A percentile compares a stretch with the other conserved stretches of the same genome.
These are phyloP conservation scores for Nasonia oneida DNA, from an alignment of 2,888 invertebrate species.

Conservation along the genomic window DNA sequence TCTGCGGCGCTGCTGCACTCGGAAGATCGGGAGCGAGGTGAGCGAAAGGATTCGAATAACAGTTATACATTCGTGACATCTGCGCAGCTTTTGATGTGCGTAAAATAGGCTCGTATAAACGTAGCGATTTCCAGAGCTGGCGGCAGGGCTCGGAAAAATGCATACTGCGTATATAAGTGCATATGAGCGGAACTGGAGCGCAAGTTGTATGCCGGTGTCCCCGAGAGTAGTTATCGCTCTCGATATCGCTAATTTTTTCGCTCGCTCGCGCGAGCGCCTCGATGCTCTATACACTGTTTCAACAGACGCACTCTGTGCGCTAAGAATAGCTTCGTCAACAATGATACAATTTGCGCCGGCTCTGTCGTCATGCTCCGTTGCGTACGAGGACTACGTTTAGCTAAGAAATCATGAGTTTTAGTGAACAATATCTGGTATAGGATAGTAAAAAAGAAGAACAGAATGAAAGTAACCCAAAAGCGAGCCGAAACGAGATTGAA, in stretches of 20 bases:
- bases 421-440: not conserved
- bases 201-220: not conserved
- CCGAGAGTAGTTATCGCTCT: slow-evolving; percentile 10
- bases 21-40: slow-evolving; percentile 52
- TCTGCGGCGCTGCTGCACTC: not conserved
- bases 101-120: not conserved
- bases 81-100: not conserved
- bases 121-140: not conserved
- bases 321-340: slow-evolving; percentile 49
- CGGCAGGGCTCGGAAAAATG: not conserved
- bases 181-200: not conserved
- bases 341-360: slow-evolving; percentile 41
- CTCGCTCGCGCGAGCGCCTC: no score
- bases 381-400: slow-evolving; percentile 23
- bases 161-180: not conserved
- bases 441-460: no score
- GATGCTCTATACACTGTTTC: not conserved
- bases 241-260: slow-evolving; percentile 41
- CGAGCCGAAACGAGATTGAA: slow-evolving; percentile 10
- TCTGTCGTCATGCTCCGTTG: slow-evolving; percentile 26
- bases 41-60: slow-evolving; percentile 53
- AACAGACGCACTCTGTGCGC: not conserved
- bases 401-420: not conserved
- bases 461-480: not conserved
- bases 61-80: slow-evolving; percentile 34